Evolutionary conservation across 2,797 vertebrate species (phyloP).

Genomic region (Carduelis carduelis): DNA sequence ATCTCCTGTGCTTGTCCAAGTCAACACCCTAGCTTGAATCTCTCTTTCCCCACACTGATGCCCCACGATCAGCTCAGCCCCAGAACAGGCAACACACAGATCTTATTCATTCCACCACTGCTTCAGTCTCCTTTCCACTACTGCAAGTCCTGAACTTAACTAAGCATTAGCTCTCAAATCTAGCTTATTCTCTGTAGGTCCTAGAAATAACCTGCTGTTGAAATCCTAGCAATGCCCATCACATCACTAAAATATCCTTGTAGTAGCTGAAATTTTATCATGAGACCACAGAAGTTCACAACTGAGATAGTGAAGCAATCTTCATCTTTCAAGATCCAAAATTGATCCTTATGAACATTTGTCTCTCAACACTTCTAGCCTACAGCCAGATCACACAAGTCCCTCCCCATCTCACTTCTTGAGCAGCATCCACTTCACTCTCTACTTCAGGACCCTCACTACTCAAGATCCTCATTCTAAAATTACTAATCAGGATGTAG

Average conservation of each 20-base stretch:
- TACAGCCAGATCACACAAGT: background rate
- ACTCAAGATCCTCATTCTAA: background rate
- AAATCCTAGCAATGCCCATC: background rate
- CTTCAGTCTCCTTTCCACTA: background rate
- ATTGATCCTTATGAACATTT: background rate
- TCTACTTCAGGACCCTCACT: background rate
- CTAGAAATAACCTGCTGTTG: background rate
- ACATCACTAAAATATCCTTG: background rate
- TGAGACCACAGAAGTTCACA: background rate
- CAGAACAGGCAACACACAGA: background rate
- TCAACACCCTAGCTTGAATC: background rate
- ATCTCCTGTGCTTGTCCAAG: background rate
- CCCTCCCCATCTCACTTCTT: fast-evolving
- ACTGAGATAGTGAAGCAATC: background rate
- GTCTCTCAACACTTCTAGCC: background rate
- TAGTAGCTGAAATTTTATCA: background rate
- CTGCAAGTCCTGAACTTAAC: background rate
- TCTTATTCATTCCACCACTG: background rate
- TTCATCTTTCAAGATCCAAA: background rate
- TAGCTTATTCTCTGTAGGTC: background rate
- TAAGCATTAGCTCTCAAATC: background rate
- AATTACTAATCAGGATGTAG: background rate
- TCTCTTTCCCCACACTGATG: fast-evolving
- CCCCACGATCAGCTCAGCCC: background rate
- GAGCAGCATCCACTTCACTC: background rate